A percentile compares a stretch with the other conserved stretches of the same genome.
Conservation (phyloP, 2,888 invertebrate genomes). For the Clivina fossor region DNA sequence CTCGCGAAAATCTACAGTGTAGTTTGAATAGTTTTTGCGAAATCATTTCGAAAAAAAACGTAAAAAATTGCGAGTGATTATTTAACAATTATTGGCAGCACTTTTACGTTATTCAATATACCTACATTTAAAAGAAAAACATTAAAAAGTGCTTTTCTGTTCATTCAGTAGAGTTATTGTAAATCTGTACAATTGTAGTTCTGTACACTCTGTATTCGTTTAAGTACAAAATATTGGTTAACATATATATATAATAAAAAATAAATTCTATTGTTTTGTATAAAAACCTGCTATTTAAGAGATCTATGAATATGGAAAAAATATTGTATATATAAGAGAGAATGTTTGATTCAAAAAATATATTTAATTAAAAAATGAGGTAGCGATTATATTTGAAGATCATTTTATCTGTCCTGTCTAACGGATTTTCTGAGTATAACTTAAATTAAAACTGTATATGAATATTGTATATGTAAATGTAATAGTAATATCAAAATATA, state of each 20-base stretch:
- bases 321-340: no score
- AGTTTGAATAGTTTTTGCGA: constrained; percentile 7
- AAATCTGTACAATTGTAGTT: not conserved
- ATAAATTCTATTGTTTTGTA: constrained; percentile 29
- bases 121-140: no score
- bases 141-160: no score
- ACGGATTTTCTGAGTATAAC: not conserved
- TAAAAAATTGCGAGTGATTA: constrained; percentile 7
- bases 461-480: constrained; percentile 9
- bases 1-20: constrained; percentile 20
- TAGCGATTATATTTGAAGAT: constrained; percentile 17
- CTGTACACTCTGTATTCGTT: constrained; percentile 15
- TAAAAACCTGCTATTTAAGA: constrained; percentile 28
- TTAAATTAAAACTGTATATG: constrained; percentile 11
- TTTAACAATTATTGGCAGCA: constrained; percentile 15
- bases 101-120: constrained; percentile 21
- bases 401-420: not conserved
- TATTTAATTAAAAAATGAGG: constrained; percentile 32
- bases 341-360: no score
- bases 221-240: constrained; percentile 34
- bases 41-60: constrained; percentile 6
- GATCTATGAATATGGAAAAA: constrained; percentile 24
- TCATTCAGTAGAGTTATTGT: not conserved
- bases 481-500: constrained; percentile 21
- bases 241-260: constrained; percentile 33